Conservation (phyloP, 2,797 vertebrate species). For the Hafferia zeledoni region DNA sequence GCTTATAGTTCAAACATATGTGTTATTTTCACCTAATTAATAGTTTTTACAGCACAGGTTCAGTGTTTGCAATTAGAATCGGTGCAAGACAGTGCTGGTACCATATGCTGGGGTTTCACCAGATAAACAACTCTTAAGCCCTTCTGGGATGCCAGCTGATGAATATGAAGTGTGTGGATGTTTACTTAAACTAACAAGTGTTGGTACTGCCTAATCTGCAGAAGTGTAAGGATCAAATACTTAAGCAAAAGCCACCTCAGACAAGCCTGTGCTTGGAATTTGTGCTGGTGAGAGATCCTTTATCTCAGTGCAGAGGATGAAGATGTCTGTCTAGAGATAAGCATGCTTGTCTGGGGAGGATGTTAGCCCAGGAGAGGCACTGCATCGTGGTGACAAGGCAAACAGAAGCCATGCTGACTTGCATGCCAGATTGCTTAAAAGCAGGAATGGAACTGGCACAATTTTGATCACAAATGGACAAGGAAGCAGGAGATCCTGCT, state of each 20-base stretch:
- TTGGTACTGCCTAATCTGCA: neutral
- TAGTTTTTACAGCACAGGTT: neutral
- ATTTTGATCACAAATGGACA: neutral
- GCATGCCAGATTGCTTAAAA: neutral
- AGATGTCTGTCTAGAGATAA: neutral
- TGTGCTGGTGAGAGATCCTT: neutral
- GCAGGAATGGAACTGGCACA: neutral
- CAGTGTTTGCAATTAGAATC: neutral
- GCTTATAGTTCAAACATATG: neutral
- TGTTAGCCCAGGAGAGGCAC: neutral
- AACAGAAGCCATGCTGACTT: neutral
- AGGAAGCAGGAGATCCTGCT: neutral
- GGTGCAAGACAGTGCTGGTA: neutral
- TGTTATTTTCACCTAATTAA: slow-evolving; percentile 26
- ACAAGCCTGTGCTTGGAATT: neutral
- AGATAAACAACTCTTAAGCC: slow-evolving; percentile 12
- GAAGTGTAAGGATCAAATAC: slow-evolving; percentile 20
- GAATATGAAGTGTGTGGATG: neutral
- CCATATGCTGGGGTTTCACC: slow-evolving; percentile 28
- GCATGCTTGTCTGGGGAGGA: neutral
- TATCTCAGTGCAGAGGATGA: neutral
- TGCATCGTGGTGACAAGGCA: neutral
- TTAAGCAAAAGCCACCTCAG: neutral
- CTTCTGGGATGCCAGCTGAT: slow-evolving; percentile 37
- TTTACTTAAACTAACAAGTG: slow-evolving; percentile 21